Evolutionary conservation across 2,888 invertebrate genomes (phyloP), one percentile per base, ranked within the genome.

Genomic region (Tethea ocularis): DNA sequence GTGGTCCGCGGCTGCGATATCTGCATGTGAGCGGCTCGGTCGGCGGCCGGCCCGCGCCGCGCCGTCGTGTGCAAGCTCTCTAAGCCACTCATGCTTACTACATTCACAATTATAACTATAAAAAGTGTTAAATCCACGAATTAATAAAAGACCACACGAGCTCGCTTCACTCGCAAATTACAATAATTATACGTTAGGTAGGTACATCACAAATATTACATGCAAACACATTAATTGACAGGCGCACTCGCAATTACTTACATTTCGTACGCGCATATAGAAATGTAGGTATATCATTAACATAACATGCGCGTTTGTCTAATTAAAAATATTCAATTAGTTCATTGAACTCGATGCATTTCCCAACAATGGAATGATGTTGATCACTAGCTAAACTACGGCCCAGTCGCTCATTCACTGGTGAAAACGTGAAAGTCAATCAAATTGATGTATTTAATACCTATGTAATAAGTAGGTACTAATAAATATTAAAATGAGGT

Each of bases 301-400:
- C 41, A 46, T 46, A 46, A 46, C 41, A 20, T 8, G 41, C 41
- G 17, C 8, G 8, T 2, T 17, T 41, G 41, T 17, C 41, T 46
- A 46, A 46, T 46, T 46, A 46, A 46, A 46, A 46, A 46, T 46
- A 46, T 46, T 46, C n/a, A 46, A 46, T 46, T 46, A 46, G 41
- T 46, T 46, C 41, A 46, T 46, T 46, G 20, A 46, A 46, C 41
- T 46, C 41, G 20, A 46, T 46, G 41, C 41, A 46, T 46, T 46
- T 46, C 41, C 8, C 10, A 46, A 46, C 41, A 46, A 46, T 46
- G 20, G 20, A 1, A 46, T 10, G 7, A 20, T 46, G 41, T 20
- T 46, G 41, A 46, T 46, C 20, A 10, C 1, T 8, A 17, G 13
- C 13, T 3, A 33, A 5, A 33, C 11, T 33, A 33, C 2, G 5